Evolutionary conservation across 2,113 vertebrate species (phyloP), one percentile per base, ranked within the genome.

Genomic region (Peucedramus taeniatus): DNA sequence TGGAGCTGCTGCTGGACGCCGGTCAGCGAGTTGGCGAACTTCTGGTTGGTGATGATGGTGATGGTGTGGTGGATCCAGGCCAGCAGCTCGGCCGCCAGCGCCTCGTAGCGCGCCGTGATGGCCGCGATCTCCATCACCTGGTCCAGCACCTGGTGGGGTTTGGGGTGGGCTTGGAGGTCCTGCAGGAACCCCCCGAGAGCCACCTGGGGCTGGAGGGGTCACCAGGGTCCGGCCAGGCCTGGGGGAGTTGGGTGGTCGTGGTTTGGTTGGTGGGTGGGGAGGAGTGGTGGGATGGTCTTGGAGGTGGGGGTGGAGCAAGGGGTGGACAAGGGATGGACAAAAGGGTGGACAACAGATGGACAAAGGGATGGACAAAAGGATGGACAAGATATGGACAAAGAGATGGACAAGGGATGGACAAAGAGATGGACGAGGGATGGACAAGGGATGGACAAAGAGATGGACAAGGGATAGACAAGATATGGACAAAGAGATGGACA

Each of bases 1-100:
- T 99, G 99, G 2, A 99, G 98, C 96, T 99, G 99, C 96, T 99
- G 99, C 94, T 99, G 99, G 17, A 99, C 99, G 6, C 99, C 99
- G 0, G 97, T 97, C 79, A 99, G 71, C 0, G 99, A 99, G 97
- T 99, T 99, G 96, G 99, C 99, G 37, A 99, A 99, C 97, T 99
- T 99, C 98, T 99, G 99, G 97, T 98, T 99, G 98, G 98, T 97
- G 96, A 99, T 99, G 96, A 99, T 96, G 12, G 97, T 76, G 35
- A 99, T 98, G 54, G 99, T 99, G 94, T 98, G 98, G 28, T 99
- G 99, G 33, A 99, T 99, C 99, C 99, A 99, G 68, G 98, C 98
- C 89, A 99, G 97, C 50, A 99, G 98, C 77, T 99, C 99, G 0
- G 98, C 98, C 0, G 99, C 99, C 97, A 99, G 95, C 20, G 89